Evolutionary conservation across 1,140 invertebrate species (phyloP), one percentile per base, ranked within the genome.

Genomic region (Tetramorium alpestre): DNA sequence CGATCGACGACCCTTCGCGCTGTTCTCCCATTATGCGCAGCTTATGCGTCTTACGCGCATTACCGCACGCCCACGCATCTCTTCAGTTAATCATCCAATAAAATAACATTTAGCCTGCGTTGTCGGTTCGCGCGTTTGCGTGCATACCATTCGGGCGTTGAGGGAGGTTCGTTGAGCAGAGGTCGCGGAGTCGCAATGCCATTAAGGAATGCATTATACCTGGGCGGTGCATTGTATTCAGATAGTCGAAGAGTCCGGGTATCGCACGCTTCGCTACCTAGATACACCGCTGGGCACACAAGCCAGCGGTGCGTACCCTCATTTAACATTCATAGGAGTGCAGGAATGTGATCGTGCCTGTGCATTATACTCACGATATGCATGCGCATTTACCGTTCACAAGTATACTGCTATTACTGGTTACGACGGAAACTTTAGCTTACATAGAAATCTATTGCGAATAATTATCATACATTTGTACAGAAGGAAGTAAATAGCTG

Each of bases 221-320:
- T 84, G 85, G 64, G 49, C 78, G 41, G 88, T 85, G 93, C 92
- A 95, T 94, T 95, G 94, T 95, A 95, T 95, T 94, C 93, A 93
- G 92, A 95, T 94, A 85, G 67, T 60, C 76, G 25, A 78, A 62
- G 87, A 77, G 87, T 72, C 72, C 87, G 75, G 86, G 84, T 67
- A 88, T 84, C 80, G 62, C 87, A 85, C 88, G 88, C 47, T 90
- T 33, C 81, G 85, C 64, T 75, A 82, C 49, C 86, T 86, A 87
- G 86, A 87, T 86, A 64, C 87, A 86, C 87, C 88, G 89, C 86
- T 86, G 86, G 73, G 76, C 72, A 84, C 77, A 85, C 78, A 86
- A 90, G 85, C 85, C 69, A 85, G 78, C 87, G 85, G 54, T 69
- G 86, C 87, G 85, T 89, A 92, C 65, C 77, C 90, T 92, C 88